Percentiles rank a stretch among this genome's conserved stretches.
Evolutionary conservation across 2,888 invertebrate species (phyloP).

Genomic region (Rotaria socialis): DNA sequence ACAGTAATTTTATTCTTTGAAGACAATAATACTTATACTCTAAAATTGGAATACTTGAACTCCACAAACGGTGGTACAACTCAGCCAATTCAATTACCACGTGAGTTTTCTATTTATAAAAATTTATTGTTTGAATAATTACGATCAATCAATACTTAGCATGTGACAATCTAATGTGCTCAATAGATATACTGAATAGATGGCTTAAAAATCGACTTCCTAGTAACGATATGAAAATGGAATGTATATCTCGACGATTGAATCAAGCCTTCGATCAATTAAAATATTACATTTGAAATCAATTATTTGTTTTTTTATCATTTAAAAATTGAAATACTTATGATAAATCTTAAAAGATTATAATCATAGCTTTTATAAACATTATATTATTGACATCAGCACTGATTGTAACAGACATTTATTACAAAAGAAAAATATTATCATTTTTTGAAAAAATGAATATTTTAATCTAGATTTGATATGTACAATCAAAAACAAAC

Average conservation of each 20-base stretch:
- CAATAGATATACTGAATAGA: neutral
- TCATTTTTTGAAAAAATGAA: too few species aligned
- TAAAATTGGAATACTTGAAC: neutral
- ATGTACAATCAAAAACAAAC: too few species aligned
- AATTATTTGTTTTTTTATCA: too few species aligned
- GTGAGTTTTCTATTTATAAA: neutral
- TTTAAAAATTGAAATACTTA: too few species aligned
- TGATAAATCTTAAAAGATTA: too few species aligned
- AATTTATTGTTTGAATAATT: neutral
- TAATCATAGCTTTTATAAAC: too few species aligned
- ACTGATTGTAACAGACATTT: too few species aligned
- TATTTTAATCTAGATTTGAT: too few species aligned
- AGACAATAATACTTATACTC: neutral
- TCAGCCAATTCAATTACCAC: neutral
- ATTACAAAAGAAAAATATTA: too few species aligned
- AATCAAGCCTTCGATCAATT: neutral
- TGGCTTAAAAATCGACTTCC: neutral
- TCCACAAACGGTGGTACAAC: neutral
- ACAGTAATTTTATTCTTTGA: neutral
- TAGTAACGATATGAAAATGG: neutral
- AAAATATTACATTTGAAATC: neutral
- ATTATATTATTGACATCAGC: too few species aligned
- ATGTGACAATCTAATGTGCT: neutral
- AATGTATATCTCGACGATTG: neutral
- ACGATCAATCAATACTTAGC: neutral